Evolutionary conservation across 2,888 invertebrate species (phyloP).

Genomic region (Gastracanthus pulcherrimus): DNA sequence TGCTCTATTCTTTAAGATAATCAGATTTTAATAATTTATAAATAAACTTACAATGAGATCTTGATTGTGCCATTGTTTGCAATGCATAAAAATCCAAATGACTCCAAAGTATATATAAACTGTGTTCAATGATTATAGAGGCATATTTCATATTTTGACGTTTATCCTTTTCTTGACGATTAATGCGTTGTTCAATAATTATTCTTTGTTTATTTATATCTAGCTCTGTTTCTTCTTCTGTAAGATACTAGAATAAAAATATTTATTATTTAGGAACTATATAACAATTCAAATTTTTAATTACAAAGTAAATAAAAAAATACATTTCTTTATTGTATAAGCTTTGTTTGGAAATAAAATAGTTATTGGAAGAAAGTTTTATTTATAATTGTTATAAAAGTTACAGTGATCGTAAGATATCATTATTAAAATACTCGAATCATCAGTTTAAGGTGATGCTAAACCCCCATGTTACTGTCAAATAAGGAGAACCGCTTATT

Average conservation of each 20-base stretch:
- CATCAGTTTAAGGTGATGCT: too few relatives aligned
- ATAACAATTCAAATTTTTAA: too few relatives aligned
- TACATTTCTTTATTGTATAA: too few relatives aligned
- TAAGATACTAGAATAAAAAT: constrained; percentile 64
- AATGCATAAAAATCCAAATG: constrained; percentile 86
- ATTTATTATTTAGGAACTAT: too few relatives aligned
- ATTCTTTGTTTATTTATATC: constrained; percentile 72
- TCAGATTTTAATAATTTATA: not conserved
- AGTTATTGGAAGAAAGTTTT: too few relatives aligned
- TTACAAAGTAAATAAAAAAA: too few relatives aligned
- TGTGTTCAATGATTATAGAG: constrained; percentile 84
- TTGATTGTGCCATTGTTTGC: constrained; percentile 79
- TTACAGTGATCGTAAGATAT: too few relatives aligned
- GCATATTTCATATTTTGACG: constrained; percentile 82
- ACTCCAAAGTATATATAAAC: constrained; percentile 87
- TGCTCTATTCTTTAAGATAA: not conserved
- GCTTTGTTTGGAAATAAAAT: too few relatives aligned
- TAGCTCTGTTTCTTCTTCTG: constrained; percentile 72
- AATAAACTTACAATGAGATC: constrained; percentile 66
- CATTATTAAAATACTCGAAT: too few relatives aligned
- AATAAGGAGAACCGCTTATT: too few relatives aligned
- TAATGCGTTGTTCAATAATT: constrained; percentile 77
- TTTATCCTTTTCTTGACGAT: constrained; percentile 80
- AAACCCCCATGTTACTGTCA: too few relatives aligned
- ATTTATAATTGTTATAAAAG: too few relatives aligned